Base-by-base conservation (phyloP, 2,797 vertebrate genomes). In the Mus spretus region DNA sequence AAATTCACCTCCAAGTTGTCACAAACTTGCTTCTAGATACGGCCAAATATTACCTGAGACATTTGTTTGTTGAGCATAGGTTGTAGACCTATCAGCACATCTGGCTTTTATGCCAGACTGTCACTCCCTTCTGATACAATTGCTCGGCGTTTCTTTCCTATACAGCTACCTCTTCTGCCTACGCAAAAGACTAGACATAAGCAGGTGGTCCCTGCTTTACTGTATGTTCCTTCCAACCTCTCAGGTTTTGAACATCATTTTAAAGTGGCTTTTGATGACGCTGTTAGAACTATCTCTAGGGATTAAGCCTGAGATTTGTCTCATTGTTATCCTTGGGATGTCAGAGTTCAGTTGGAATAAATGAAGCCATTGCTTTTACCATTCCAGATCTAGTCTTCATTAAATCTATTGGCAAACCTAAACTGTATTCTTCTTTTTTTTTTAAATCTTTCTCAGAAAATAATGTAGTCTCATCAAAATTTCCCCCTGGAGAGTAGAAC, bases 381-480 rank as follows among this genome's bases (percentile, higher is more conserved):
- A 88, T 63, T 80, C 5, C n/a, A 91, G 22, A 24, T 63, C 20
- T 86, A 59, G 81, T 86, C 57, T 82, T 89, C 80, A 74, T 12
- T 85, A 84, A 86, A 83, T 72, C 40, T 74, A 31, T n/a, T 94
- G 37, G 5, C 65, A 70, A 75, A 86, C 83, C 20, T 83, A n/a
- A 83, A 70, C 72, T 37, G 50, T n/a, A n/a, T n/a, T 50, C 28
- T 55, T n/a, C n/a, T n/a, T n/a, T n/a, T n/a, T n/a, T 24, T 61
- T 24, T 67, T 93, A 40, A 67, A 93, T 77, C 31, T 82, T 79
- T 89, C 53, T 40, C 72, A 78, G 78, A 93, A 93, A 70, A 12
- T 77, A 81, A 84, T 83, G 11, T 74, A 78, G 11, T 93, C 86
- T 92, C 40, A 47, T 31, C 75, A 57, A 65, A 50, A 80, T 81